Conservation (phyloP, 2,113 vertebrate species). For the Petroica traversi region DNA sequence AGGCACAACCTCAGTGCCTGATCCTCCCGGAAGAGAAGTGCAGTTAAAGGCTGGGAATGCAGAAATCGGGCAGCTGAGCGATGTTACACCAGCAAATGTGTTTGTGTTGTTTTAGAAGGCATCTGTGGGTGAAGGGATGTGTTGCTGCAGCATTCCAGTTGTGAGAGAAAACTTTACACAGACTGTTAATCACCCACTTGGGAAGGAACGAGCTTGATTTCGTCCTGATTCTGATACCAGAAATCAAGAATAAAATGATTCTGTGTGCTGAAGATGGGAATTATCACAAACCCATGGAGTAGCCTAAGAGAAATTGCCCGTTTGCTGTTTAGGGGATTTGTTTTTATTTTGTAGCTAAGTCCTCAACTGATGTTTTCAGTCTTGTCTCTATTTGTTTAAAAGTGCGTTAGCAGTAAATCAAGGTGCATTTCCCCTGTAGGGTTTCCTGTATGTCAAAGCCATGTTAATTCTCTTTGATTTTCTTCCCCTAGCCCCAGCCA, state of each 20-base stretch:
- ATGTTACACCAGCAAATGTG: fast-evolving
- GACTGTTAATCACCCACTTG: neutral
- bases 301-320: neutral
- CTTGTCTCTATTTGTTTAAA: constrained; percentile 82
- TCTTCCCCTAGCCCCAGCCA: constrained; percentile 66
- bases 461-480: constrained; percentile 94
- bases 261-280: neutral
- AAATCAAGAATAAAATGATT: neutral
- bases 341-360: neutral
- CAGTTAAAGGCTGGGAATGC: neutral
- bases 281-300: fast-evolving
- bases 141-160: neutral
- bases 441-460: constrained; percentile 89
- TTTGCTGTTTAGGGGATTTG: neutral
- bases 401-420: constrained; percentile 86
- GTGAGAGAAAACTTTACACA: neutral
- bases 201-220: neutral
- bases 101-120: neutral
- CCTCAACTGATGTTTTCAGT: neutral
- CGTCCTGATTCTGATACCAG: neutral
- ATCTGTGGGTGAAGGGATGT: neutral
- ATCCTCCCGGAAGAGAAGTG: neutral
- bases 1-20: neutral
- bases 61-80: neutral
- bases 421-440: constrained; percentile 80